phyloP scores from a whole-genome alignment of 1,140 invertebrate genomes.

The Steinernema feltiae region DNA sequence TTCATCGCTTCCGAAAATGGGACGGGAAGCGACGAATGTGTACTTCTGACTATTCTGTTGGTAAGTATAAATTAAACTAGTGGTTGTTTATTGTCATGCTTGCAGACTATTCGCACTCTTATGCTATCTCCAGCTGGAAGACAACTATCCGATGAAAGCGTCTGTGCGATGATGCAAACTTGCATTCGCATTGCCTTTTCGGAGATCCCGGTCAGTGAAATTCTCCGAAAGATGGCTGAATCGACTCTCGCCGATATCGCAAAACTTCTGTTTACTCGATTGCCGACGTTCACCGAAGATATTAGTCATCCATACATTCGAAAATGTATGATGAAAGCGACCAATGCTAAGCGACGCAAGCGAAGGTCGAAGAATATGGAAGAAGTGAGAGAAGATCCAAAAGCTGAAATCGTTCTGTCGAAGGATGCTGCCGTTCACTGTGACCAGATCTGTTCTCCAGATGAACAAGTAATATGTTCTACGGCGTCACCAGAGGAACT shows the following conservation, averaged over 20 bases:
- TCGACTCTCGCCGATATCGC: conserved; percentile 89
- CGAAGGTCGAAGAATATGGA: neutral
- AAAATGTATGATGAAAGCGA: conserved; percentile 18
- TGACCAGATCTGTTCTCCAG: neutral
- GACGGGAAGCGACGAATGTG: conserved; percentile 86
- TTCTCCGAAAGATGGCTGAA: conserved; percentile 77
- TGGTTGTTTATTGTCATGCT: conserved; percentile 26
- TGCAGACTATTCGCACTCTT: conserved; percentile 74
- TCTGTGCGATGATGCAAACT: conserved; percentile 94
- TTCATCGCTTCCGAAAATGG: conserved; percentile 88
- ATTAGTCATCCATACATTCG: conserved; percentile 43
- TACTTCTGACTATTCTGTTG: conserved; percentile 88
- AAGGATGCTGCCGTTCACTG: neutral
- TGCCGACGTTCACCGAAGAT: conserved; percentile 72
- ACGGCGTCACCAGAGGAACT: neutral
- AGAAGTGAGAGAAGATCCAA: neutral
- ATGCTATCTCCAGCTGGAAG: conserved; percentile 78
- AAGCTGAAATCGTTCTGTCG: neutral
- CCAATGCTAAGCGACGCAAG: neutral
- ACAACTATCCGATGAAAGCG: conserved; percentile 83
- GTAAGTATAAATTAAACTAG: conserved; percentile 55
- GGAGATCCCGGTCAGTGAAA: conserved; percentile 66
- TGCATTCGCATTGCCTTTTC: conserved; percentile 89
- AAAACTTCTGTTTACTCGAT: conserved; percentile 79
- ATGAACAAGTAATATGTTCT: neutral